These are phyloP conservation scores for Drosophila varians DNA, from an alignment of 1,140 invertebrate species.

Conservation along the genomic window DNA sequence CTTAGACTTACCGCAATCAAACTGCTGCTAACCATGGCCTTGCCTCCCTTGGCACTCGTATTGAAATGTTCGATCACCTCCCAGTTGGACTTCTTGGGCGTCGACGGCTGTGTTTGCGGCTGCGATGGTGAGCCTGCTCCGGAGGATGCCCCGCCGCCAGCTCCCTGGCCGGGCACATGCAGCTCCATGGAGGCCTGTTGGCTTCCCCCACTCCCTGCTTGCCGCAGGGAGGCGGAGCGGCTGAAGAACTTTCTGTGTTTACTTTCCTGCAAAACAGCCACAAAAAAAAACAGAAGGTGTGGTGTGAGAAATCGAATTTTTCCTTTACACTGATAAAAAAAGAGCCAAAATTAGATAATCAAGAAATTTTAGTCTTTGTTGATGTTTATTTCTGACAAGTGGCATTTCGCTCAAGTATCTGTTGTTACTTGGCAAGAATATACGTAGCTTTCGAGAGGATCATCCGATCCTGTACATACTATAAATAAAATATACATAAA, in stretches of 20 bases:
- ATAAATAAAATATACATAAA: too few relatives aligned
- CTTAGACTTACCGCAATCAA: constrained; percentile 84
- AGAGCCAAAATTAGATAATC: neutral
- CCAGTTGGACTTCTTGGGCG: constrained; percentile 92
- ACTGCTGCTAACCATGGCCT: constrained; percentile 84
- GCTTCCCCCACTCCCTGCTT: constrained; percentile 59
- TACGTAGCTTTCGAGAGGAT: too few relatives aligned
- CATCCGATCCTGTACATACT: too few relatives aligned
- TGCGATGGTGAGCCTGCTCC: constrained; percentile 63
- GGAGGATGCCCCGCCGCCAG: constrained; percentile 15
- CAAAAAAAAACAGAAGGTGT: constrained; percentile 1
- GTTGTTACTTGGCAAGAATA: too few relatives aligned
- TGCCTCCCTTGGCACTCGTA: constrained; percentile 84
- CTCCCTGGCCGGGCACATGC: constrained; percentile 71
- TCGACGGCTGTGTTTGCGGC: constrained; percentile 86
- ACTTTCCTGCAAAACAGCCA: constrained; percentile 26
- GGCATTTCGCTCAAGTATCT: too few relatives aligned
- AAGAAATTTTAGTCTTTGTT: too few relatives aligned
- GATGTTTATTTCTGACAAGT: too few relatives aligned
- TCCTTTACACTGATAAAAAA: neutral
- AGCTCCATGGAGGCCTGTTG: constrained; percentile 73
- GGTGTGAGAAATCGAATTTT: neutral
- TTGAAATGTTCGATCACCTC: constrained; percentile 94
- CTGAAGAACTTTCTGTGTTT: constrained; percentile 75
- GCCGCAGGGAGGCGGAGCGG: constrained; percentile 82